Conservation (phyloP, 2,113 vertebrate species). For the Serinus canaria region DNA sequence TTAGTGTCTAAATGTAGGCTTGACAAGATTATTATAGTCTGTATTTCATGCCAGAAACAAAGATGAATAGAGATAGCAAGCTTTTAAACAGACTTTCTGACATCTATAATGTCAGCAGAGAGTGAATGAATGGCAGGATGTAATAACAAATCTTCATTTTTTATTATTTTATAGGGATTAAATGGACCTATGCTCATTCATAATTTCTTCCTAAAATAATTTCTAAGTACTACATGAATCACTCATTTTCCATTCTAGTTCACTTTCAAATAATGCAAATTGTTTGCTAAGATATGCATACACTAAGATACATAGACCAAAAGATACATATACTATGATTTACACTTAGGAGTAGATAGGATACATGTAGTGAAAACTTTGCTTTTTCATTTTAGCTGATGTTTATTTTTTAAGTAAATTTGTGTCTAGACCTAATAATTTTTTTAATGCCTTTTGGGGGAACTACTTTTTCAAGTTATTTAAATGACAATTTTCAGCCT, state of each 20-base stretch:
- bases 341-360: not conserved
- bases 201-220: conserved; percentile 36
- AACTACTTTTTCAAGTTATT: not conserved
- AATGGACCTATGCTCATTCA: conserved; percentile 14
- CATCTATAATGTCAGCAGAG: conserved; percentile 61
- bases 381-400: not conserved
- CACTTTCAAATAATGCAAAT: not conserved
- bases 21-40: conserved; percentile 66
- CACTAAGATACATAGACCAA: not conserved
- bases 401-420: not conserved
- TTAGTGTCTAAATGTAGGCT: conserved; percentile 59
- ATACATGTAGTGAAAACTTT: not conserved
- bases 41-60: conserved; percentile 64
- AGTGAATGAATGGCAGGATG: conserved; percentile 61
- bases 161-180: conserved; percentile 44
- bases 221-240: not conserved
- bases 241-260: conserved; percentile 1
- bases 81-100: conserved; percentile 65
- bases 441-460: not conserved
- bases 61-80: conserved; percentile 67
- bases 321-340: not conserved
- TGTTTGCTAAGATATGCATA: not conserved
- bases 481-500: not conserved
- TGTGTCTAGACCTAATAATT: not conserved
- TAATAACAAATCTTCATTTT: conserved; percentile 52